Conservation (phyloP, 92 coral and sea anemone species). For the Porites cylindrica region DNA sequence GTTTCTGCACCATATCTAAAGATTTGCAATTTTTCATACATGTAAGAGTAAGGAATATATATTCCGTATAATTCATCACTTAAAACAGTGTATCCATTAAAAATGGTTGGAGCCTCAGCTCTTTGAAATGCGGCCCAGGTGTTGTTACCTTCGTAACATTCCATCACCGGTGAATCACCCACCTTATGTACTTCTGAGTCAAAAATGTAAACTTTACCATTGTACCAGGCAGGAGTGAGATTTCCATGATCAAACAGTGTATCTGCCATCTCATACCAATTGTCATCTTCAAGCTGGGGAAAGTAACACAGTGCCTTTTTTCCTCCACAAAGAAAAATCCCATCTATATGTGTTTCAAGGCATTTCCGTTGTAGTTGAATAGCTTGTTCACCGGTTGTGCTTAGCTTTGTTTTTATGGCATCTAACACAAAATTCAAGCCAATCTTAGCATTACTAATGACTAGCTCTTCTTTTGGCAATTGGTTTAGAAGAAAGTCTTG, state of each 20-base stretch:
- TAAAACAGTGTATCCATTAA: not conserved
- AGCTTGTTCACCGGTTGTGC: too few relatives aligned
- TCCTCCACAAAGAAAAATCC: too few relatives aligned
- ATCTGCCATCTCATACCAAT: constrained; percentile 1
- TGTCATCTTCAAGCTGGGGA: not conserved
- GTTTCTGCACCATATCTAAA: not conserved
- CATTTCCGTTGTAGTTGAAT: too few relatives aligned
- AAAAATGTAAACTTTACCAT: not conserved
- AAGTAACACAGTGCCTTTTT: too few relatives aligned
- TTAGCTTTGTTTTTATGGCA: too few relatives aligned
- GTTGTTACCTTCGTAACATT: not conserved
- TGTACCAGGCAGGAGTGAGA: not conserved
- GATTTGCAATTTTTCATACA: not conserved
- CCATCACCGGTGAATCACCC: not conserved
- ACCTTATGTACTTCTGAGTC: not conserved
- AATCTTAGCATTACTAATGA: too few relatives aligned
- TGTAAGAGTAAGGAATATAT: not conserved
- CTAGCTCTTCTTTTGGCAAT: too few relatives aligned
- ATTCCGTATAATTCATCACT: not conserved
- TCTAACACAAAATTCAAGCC: too few relatives aligned
- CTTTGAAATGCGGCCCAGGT: not conserved
- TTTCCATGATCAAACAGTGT: not conserved
- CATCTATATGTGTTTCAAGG: too few relatives aligned
- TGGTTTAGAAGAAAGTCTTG: too few relatives aligned
- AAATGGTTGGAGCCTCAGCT: not conserved